These are phyloP conservation scores for Triplophysa bombifrons DNA, from an alignment of 2,797 vertebrate genomes.

Conservation along the genomic window DNA sequence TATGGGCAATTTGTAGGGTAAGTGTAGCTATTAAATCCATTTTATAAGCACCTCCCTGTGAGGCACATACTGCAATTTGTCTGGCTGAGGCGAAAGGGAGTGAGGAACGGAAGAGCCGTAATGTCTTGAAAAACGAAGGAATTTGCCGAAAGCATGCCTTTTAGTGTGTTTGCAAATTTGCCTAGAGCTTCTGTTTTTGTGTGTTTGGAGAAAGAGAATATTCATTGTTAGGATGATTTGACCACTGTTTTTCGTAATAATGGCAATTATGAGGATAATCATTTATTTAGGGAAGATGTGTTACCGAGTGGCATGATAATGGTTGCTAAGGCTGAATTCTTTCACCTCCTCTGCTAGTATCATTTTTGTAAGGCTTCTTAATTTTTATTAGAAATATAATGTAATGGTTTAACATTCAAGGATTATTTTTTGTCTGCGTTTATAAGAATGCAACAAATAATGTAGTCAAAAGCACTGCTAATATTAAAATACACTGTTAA, in stretches of 20 bases:
- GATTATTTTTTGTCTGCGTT: neutral
- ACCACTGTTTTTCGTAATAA: conserved; percentile 50
- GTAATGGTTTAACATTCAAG: neutral
- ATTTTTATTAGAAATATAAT: neutral
- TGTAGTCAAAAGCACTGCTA: neutral
- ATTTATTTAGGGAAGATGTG: conserved; percentile 53
- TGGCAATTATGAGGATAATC: conserved; percentile 55
- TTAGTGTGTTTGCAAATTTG: conserved; percentile 49
- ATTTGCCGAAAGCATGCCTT: conserved; percentile 55
- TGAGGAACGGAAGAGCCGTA: conserved; percentile 40
- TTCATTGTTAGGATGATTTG: conserved; percentile 45
- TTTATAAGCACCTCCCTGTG: conserved; percentile 67
- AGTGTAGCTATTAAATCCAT: conserved; percentile 73
- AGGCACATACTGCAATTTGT: conserved; percentile 59
- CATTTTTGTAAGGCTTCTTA: neutral
- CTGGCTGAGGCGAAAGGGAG: conserved; percentile 46
- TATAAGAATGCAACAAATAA: neutral
- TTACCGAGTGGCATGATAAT: conserved; percentile 15
- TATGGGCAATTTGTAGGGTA: conserved; percentile 72
- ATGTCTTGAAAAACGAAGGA: conserved; percentile 63
- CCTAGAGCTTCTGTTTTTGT: conserved; percentile 47
- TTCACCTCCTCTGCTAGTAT: conserved; percentile 3
- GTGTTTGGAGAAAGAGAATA: conserved; percentile 49
- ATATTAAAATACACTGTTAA: neutral
- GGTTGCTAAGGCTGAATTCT: neutral